These are phyloP conservation scores for Mesaphorura yosii DNA, from an alignment of 1,140 invertebrate species.

Conservation along the genomic window DNA sequence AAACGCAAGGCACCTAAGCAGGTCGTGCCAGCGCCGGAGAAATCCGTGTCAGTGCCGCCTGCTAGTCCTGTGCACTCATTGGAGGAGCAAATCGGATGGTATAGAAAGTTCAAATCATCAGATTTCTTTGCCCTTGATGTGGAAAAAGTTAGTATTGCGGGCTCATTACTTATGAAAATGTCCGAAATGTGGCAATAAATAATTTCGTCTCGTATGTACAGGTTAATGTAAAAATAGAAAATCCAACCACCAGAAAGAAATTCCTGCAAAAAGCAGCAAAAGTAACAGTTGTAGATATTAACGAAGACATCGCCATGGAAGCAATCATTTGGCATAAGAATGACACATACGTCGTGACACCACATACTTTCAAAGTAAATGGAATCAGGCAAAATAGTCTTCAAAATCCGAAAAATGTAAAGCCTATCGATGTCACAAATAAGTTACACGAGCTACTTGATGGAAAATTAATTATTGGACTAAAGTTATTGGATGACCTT, in stretches of 20 bases:
- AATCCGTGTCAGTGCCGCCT: neutral
- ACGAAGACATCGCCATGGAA: neutral
- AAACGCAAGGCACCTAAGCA: neutral
- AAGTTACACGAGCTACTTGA: neutral
- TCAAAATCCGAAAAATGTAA: neutral
- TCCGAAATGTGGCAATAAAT: no score
- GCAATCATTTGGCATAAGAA: neutral
- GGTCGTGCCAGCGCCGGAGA: neutral
- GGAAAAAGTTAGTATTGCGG: neutral
- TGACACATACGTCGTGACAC: no score
- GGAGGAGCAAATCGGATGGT: neutral
- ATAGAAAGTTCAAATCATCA: neutral
- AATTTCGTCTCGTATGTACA: neutral
- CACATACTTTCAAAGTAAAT: no score
- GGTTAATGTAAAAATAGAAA: neutral
- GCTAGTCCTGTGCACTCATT: neutral
- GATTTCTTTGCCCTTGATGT: neutral
- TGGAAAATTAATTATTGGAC: neutral
- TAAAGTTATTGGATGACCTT: neutral
- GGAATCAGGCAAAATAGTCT: no score
- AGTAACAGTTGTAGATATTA: neutral
- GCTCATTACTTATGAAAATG: neutral
- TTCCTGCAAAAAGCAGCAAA: neutral
- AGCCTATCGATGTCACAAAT: neutral
- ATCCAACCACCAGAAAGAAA: neutral